phyloP scores from a whole-genome alignment of 2,888 invertebrate genomes.

The Andrena fulva region DNA sequence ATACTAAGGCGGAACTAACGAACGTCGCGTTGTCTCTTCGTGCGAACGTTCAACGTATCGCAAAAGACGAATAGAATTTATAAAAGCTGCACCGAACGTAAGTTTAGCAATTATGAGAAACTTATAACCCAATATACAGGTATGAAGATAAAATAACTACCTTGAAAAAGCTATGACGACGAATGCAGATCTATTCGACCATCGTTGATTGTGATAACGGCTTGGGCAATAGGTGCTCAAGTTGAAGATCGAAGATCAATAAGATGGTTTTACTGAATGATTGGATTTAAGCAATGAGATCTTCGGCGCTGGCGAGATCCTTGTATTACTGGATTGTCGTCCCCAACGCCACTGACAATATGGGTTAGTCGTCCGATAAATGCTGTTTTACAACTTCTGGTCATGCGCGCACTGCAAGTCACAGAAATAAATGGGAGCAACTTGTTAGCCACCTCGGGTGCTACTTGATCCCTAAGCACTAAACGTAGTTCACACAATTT shows the following conservation, averaged over 20 bases:
- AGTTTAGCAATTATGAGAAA: conserved; percentile 43
- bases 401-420: conserved; percentile 84
- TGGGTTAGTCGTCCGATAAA: conserved; percentile 85
- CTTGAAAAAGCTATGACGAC: conserved; percentile 41
- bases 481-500: conserved; percentile 53
- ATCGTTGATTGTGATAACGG: conserved; percentile 60
- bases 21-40: conserved; percentile 19
- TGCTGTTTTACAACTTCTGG: conserved; percentile 84
- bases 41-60: conserved; percentile 46
- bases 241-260: conserved; percentile 59
- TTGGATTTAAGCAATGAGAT: conserved; percentile 83
- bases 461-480: conserved; percentile 61
- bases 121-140: conserved; percentile 41
- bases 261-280: conserved; percentile 78
- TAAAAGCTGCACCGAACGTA: conserved; percentile 31
- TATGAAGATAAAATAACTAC: conserved; percentile 41
- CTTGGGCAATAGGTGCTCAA: conserved; percentile 57
- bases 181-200: conserved; percentile 43
- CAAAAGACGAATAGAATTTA: conserved; percentile 47
- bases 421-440: conserved; percentile 78
- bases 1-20: conserved; percentile 20
- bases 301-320: conserved; percentile 82
- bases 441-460: conserved; percentile 78
- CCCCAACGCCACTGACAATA: conserved; percentile 84
- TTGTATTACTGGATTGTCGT: conserved; percentile 78